A percentile compares a stretch with the other conserved stretches of the same genome.
Evolutionary conservation across 2,113 vertebrate species (phyloP).

Genomic region (Sus scrofa): DNA sequence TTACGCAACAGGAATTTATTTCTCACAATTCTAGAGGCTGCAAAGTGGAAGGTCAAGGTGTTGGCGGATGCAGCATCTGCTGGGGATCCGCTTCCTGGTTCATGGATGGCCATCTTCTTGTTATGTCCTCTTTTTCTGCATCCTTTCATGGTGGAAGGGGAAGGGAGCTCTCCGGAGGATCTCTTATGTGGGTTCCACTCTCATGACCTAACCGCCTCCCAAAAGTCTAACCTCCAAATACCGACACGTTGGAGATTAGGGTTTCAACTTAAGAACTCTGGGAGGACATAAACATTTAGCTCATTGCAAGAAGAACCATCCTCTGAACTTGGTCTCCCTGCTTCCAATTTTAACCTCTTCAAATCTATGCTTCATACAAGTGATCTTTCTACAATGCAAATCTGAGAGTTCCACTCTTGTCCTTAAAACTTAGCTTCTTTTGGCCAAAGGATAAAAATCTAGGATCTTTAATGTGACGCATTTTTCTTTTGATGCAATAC

Average conservation of each 20-base stretch:
- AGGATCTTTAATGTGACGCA: neutral
- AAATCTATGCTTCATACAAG: neutral
- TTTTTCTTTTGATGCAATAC: neutral
- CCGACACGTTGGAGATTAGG: neutral
- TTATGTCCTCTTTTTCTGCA: neutral
- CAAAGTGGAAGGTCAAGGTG: neutral
- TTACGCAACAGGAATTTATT: neutral
- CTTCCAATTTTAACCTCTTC: neutral
- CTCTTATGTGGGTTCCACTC: neutral
- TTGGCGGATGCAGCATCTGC: no score
- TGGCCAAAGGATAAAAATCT: neutral
- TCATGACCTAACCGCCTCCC: neutral
- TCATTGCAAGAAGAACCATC: neutral
- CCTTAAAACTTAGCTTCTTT: neutral
- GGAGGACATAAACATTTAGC: neutral
- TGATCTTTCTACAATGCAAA: slow-evolving; percentile 19
- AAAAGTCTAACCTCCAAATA: neutral
- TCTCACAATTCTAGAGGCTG: neutral
- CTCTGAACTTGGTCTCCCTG: neutral
- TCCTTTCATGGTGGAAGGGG: neutral
- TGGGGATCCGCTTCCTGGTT: neutral
- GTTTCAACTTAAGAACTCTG: neutral
- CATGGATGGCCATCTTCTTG: neutral
- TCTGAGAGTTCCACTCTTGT: neutral
- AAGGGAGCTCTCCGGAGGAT: neutral